Evolutionary conservation across 2,888 invertebrate genomes (phyloP), one percentile per base, ranked within the genome.

Genomic region (Macaria notata): DNA sequence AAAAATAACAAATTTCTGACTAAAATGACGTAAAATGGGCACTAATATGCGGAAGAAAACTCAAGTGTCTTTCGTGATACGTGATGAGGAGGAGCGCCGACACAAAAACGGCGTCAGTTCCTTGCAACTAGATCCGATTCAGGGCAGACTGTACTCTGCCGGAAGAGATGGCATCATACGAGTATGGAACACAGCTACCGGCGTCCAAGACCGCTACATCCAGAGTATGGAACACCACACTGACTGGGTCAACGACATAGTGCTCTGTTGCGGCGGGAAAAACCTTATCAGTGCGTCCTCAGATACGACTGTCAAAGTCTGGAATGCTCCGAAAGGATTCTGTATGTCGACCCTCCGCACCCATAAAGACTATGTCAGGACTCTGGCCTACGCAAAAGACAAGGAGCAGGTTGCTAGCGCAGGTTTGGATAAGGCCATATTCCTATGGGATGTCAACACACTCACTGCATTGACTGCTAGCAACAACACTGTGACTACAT

Each of bases 181-280:
- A 78, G 98, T 96, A 73, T 98, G 97, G 95, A 95, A 96, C 82
- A 94, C 94, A 7, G 91, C 90, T 30, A 83, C 87, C 47, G 93
- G 93, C 44, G 83, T 92, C 39, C 93, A 91, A 69, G 92, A 92
- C 62, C 77, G 90, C 52, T 99, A 98, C 79, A 93, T 98, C 61
- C 97, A 98, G 79, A 98, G 98, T 36, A 98, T 99, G 98, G 99
- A 99, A 83, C 99, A 99, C 86, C 99, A 99, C 83, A 99, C 99
- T 3, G 99, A 99, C 86, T 99, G 99, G 99, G 99, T 99, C 49
- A 99, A 99, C 87, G 99, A 99, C 88, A 98, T 99, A 79, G 97
- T 99, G 42, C 92, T 99, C 33, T 99, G 99, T 83, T 99, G 99
- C 85, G 97, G 97, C 65, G 99, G 99, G 41, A 96, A 97, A 84